These are phyloP conservation scores for Gnathonemus echidnorhynchus DNA, from an alignment of 2,113 vertebrate genomes.

Conservation along the genomic window DNA sequence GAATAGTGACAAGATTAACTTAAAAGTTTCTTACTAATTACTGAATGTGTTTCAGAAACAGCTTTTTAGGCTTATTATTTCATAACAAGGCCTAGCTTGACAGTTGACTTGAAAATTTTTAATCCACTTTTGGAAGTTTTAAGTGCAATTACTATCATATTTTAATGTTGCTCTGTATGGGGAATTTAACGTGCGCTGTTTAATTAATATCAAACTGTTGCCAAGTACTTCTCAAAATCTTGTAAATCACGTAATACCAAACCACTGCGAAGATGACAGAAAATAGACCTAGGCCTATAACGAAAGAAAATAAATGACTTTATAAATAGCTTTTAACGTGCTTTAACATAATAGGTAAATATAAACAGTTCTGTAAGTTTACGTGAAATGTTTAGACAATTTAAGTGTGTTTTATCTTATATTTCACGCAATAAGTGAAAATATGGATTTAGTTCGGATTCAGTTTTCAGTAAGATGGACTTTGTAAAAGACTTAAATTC, in stretches of 20 bases:
- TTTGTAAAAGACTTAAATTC: not conserved
- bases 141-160: not conserved
- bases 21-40: not conserved
- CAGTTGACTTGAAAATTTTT: not conserved
- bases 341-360: not conserved
- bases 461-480: not conserved
- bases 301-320: not conserved
- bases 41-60: not conserved
- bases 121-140: not conserved
- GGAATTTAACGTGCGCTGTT: not conserved
- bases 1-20: not conserved
- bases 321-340: not conserved
- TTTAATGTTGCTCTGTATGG: not conserved
- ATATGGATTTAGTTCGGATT: not conserved
- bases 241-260: not conserved
- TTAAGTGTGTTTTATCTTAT: not conserved
- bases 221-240: not conserved
- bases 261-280: not conserved
- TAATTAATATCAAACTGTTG: not conserved
- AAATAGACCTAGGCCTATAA: not conserved
- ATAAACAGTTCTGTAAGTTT: not conserved
- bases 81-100: not conserved
- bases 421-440: not conserved
- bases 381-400: not conserved
- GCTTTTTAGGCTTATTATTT: not conserved